These are phyloP conservation scores for Dipodomys stephensi DNA, from an alignment of 2,113 vertebrate genomes.

Conservation along the genomic window DNA sequence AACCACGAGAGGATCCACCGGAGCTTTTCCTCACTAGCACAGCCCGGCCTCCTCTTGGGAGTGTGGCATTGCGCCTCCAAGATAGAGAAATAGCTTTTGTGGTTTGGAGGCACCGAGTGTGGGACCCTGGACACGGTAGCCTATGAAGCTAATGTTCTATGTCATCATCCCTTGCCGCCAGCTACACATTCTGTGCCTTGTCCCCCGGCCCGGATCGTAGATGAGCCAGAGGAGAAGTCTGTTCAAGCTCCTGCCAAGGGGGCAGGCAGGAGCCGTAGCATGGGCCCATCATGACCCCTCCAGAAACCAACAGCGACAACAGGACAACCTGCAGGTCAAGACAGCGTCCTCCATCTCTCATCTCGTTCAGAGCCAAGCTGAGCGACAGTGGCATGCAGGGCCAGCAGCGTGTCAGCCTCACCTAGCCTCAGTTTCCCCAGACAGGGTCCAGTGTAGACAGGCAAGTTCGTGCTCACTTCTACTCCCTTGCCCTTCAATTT, in stretches of 20 bases:
- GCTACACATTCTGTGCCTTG: not conserved
- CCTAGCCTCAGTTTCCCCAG: not conserved
- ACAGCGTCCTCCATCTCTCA: too few relatives aligned
- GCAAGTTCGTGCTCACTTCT: not conserved
- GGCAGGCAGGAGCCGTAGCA: not conserved
- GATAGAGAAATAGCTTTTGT: not conserved
- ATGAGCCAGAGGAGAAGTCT: rapidly evolving
- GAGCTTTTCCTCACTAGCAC: rapidly evolving
- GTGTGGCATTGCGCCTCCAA: not conserved
- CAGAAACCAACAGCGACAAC: too few relatives aligned
- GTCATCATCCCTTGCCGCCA: not conserved
- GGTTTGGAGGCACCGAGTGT: not conserved
- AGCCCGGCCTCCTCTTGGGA: not conserved
- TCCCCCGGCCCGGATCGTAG: not conserved
- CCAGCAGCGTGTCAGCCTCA: too few relatives aligned
- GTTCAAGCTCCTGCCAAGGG: not conserved
- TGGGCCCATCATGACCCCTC: not conserved
- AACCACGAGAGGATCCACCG: not conserved
- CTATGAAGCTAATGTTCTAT: rapidly evolving
- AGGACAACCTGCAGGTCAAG: not conserved
- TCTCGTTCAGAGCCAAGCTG: not conserved
- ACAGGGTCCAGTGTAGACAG: not conserved
- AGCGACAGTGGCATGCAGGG: not conserved
- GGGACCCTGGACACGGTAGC: not conserved
- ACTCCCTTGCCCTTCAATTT: not conserved